phyloP scores from a whole-genome alignment of 2,888 invertebrate species.

The Leptogaster cylindrica region DNA sequence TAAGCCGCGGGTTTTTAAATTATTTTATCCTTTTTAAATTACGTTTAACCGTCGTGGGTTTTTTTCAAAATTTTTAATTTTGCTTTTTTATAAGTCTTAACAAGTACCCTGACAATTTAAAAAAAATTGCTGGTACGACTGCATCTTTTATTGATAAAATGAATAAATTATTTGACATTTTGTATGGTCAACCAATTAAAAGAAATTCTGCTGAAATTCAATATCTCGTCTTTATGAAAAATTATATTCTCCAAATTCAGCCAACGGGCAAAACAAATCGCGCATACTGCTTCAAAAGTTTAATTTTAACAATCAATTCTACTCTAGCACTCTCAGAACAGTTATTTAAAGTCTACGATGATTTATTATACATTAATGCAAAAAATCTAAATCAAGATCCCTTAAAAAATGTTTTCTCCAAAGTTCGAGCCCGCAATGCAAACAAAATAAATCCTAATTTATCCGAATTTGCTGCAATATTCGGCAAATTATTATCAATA shows the following conservation, averaged over 20 bases:
- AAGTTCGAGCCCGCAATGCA: background rate
- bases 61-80: too few species aligned
- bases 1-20: too few species aligned
- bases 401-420: constrained; percentile 2
- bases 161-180: constrained; percentile 15
- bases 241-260: background rate
- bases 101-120: background rate
- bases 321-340: background rate
- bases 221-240: background rate
- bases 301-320: background rate
- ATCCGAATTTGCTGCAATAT: background rate
- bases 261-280: background rate
- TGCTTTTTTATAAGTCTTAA: background rate
- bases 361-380: background rate
- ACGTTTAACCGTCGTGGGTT: too few species aligned
- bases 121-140: constrained; percentile 5
- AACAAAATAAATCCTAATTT: constrained; percentile 15
- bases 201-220: background rate
- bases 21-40: too few species aligned
- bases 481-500: constrained; percentile 23
- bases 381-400: constrained; percentile 11
- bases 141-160: constrained; percentile 9
- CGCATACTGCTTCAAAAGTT: background rate
- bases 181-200: background rate
- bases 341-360: background rate